phyloP scores from a whole-genome alignment of 2,113 vertebrate species.

The Oxyruncus cristatus region DNA sequence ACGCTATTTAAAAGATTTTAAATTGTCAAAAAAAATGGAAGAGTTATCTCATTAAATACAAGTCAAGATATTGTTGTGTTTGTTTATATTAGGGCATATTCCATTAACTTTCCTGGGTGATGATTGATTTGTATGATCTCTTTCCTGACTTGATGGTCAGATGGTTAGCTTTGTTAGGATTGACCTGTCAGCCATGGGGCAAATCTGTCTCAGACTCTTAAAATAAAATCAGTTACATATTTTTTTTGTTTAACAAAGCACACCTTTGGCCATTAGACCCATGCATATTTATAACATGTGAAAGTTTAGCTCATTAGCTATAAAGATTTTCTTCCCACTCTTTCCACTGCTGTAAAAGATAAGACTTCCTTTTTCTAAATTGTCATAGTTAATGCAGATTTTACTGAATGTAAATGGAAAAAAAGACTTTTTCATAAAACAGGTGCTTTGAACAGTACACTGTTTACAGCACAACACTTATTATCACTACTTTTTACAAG shows the following conservation, averaged over 20 bases:
- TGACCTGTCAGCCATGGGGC: constrained; percentile 35
- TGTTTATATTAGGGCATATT: not conserved
- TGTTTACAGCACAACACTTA: not conserved
- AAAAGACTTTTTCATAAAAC: not conserved
- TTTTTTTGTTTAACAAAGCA: not conserved
- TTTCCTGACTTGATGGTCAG: constrained; percentile 16
- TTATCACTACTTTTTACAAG: not conserved
- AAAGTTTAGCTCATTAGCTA: not conserved
- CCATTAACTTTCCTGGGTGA: not conserved
- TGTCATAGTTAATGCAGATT: not conserved
- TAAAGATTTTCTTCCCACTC: not conserved
- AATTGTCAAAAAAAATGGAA: not conserved
- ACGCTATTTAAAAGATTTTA: not conserved
- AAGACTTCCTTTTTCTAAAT: not conserved
- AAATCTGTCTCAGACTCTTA: not conserved
- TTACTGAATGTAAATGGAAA: not conserved
- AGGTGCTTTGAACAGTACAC: not conserved
- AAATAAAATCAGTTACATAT: constrained; percentile 21
- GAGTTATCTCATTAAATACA: constrained; percentile 34
- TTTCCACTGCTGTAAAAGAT: not conserved
- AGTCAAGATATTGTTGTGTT: not conserved
- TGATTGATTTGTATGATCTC: constrained; percentile 33
- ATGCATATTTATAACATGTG: not conserved
- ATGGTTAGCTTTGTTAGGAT: constrained; percentile 44
- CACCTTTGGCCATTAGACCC: not conserved